Conservation (phyloP, 2,113 vertebrate genomes). For the Thermophis baileyi region DNA sequence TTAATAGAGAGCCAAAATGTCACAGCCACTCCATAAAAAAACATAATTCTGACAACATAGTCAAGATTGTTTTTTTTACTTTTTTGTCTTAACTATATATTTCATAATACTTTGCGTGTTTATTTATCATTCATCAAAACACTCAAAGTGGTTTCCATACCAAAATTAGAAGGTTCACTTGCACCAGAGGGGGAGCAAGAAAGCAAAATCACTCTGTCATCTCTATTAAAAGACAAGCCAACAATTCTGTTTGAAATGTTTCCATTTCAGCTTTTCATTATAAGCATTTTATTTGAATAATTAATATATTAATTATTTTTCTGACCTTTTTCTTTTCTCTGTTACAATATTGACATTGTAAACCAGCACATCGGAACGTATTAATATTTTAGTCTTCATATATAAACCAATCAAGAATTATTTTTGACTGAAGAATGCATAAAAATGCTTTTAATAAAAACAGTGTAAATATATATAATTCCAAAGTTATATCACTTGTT, state of each 20-base stretch:
- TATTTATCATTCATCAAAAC: neutral
- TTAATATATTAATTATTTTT: neutral
- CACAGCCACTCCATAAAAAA: too few relatives aligned
- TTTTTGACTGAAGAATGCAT: neutral
- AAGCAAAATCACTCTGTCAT: neutral
- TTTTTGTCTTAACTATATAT: too few relatives aligned
- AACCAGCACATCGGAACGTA: neutral
- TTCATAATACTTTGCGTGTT: too few relatives aligned
- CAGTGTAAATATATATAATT: neutral
- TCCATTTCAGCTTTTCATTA: neutral
- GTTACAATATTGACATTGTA: neutral
- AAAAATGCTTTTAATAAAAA: neutral
- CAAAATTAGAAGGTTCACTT: neutral
- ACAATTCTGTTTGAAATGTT: neutral
- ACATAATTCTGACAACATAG: too few relatives aligned
- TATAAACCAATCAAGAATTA: neutral
- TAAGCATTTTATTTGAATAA: neutral
- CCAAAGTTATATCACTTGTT: neutral
- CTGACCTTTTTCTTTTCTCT: neutral
- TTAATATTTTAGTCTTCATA: neutral
- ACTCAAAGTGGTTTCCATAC: neutral
- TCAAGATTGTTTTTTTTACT: too few relatives aligned
- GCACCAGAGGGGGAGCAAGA: neutral
- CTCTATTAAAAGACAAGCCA: neutral
- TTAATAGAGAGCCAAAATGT: too few relatives aligned